A percentile compares a stretch with the other conserved stretches of the same genome.
These are phyloP conservation scores for Syngnathus rostellatus DNA, from an alignment of 2,797 vertebrate species.

Conservation along the genomic window DNA sequence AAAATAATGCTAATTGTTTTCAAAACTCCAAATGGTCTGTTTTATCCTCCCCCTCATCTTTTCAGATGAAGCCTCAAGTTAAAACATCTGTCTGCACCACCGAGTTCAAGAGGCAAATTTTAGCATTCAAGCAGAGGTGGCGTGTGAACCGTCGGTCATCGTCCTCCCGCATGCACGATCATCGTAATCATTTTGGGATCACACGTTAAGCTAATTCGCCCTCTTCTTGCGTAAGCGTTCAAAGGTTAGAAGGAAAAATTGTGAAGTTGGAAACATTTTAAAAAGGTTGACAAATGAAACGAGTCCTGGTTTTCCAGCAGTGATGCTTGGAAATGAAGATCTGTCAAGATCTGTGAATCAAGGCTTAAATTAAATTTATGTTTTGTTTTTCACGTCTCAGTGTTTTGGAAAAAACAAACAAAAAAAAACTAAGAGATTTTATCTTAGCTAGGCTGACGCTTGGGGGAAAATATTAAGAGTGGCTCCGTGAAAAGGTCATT, in stretches of 20 bases:
- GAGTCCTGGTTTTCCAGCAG: no score
- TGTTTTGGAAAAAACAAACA: no score
- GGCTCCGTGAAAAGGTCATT: not conserved
- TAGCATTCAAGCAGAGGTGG: not conserved
- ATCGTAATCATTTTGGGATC: not conserved
- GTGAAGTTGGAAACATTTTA: not conserved
- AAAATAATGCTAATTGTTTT: no score
- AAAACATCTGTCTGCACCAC: constrained; percentile 9
- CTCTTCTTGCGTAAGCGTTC: not conserved
- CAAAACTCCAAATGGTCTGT: not conserved
- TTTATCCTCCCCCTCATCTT: not conserved
- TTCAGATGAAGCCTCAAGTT: constrained; percentile 16
- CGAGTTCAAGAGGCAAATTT: not conserved
- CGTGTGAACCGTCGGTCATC: not conserved
- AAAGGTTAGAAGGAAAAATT: not conserved
- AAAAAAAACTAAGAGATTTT: not conserved
- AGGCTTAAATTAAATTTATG: no score
- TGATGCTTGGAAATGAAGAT: no score
- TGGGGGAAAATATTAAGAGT: not conserved
- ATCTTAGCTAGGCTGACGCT: not conserved
- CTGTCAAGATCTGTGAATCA: no score
- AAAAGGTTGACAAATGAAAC: no score
- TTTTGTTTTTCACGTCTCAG: no score
- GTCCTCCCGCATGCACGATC: not conserved
- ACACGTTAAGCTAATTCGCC: not conserved